Percentiles rank a stretch among this genome's conserved stretches.
These are phyloP conservation scores for Pelochelys cantorii DNA, from an alignment of 2,797 vertebrate species.

Conservation along the genomic window DNA sequence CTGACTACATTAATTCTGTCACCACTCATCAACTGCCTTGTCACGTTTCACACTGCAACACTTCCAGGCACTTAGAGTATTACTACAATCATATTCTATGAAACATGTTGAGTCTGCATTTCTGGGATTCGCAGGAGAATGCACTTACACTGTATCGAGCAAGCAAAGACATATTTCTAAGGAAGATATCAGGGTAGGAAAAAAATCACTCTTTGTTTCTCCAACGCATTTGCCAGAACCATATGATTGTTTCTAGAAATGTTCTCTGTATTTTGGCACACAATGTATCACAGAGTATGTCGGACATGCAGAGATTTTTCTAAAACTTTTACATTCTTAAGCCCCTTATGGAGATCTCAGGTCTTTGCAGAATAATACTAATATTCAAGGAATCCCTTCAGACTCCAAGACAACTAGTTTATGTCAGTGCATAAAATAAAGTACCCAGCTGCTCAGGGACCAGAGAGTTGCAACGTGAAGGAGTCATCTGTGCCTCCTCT, in stretches of 20 bases:
- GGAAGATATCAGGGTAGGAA: not conserved
- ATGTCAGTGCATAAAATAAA: not conserved
- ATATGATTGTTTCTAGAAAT: not conserved
- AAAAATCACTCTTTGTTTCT: not conserved
- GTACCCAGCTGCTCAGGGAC: not conserved
- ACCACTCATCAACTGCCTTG: not conserved
- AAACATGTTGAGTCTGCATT: not conserved
- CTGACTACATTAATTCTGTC: not conserved
- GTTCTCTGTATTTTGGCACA: not conserved
- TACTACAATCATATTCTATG: not conserved
- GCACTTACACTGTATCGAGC: not conserved
- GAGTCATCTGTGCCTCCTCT: not conserved
- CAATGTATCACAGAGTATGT: not conserved
- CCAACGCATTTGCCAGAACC: not conserved
- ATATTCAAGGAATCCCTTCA: not conserved
- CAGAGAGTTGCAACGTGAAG: not conserved
- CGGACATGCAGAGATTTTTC: not conserved
- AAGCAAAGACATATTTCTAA: not conserved
- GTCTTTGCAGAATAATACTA: not conserved
- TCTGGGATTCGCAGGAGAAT: not conserved
- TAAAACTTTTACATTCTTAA: not conserved
- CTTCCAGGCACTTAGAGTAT: not conserved
- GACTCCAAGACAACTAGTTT: not conserved
- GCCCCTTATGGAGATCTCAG: not conserved
- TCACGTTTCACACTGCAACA: not conserved